Percentiles rank a stretch among this genome's conserved stretches.
phyloP scores from a whole-genome alignment of 2,797 vertebrate genomes.

The Danio choprae region DNA sequence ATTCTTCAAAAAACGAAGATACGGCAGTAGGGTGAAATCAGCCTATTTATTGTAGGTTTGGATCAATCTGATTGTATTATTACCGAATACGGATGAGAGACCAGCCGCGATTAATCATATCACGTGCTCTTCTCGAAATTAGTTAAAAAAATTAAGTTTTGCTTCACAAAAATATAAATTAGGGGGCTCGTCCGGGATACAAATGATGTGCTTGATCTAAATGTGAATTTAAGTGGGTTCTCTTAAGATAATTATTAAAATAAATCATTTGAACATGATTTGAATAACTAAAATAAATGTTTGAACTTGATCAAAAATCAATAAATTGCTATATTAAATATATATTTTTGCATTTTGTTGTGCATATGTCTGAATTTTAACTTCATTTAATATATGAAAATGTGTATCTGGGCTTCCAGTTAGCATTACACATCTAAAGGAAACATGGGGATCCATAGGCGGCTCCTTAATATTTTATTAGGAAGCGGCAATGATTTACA shows the following conservation, averaged over 20 bases:
- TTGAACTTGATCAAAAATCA: slow-evolving; percentile 22
- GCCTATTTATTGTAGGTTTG: too few species aligned
- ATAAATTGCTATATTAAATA: slow-evolving; percentile 26
- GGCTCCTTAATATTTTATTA: slow-evolving; percentile 31
- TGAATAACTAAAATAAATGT: background rate
- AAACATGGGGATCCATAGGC: background rate
- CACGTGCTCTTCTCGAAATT: too few species aligned
- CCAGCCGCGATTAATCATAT: too few species aligned
- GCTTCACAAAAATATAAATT: too few species aligned
- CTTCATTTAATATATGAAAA: background rate
- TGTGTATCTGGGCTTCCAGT: slow-evolving; percentile 7
- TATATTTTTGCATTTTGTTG: background rate
- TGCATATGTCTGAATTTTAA: background rate
- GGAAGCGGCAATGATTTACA: background rate
- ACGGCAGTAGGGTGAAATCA: too few species aligned
- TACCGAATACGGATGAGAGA: too few species aligned
- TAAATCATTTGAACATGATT: too few species aligned
- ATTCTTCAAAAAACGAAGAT: too few species aligned
- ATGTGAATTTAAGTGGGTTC: background rate
- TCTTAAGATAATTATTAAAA: background rate
- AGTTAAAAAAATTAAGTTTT: too few species aligned
- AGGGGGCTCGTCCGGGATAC: too few species aligned
- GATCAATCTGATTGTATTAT: too few species aligned
- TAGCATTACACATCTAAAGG: background rate
- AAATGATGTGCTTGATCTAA: too few species aligned